Evolutionary conservation across 2,888 invertebrate species (phyloP).

Genomic region (Dugesia japonica): DNA sequence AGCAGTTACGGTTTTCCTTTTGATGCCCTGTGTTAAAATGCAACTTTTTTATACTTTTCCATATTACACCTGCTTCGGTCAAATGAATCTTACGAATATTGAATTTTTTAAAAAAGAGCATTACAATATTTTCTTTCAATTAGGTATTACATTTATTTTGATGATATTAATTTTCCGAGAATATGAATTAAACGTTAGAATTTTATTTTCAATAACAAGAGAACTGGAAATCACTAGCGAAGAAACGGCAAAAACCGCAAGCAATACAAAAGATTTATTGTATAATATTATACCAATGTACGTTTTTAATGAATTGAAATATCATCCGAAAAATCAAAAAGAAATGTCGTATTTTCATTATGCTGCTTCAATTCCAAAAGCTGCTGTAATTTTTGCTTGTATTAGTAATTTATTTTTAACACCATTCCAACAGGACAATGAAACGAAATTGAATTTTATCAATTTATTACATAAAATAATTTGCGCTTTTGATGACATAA

Average conservation of each 20-base stretch:
- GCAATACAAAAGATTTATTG: not conserved
- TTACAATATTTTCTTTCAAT: not conserved
- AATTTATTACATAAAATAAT: conserved; percentile 65
- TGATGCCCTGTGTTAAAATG: not conserved
- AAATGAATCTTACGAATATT: not conserved
- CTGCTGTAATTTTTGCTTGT: conserved; percentile 81
- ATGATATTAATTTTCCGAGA: not conserved
- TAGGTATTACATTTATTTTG: not conserved
- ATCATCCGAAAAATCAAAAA: not conserved
- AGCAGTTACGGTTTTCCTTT: not conserved
- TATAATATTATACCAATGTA: conserved; percentile 28
- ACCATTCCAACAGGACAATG: conserved; percentile 28
- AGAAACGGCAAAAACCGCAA: not conserved
- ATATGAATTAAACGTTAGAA: not conserved
- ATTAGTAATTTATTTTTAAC: conserved; percentile 91
- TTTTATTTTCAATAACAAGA: not conserved
- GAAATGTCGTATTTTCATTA: conserved; percentile 2
- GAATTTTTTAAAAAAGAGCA: not conserved
- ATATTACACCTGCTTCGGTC: not conserved
- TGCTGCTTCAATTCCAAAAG: conserved; percentile 55
- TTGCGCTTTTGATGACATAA: conserved; percentile 27
- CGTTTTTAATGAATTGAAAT: conserved; percentile 26
- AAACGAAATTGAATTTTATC: conserved; percentile 67
- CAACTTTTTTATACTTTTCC: not conserved
- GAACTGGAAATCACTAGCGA: not conserved